Base-by-base conservation (phyloP, 1,140 invertebrate genomes). In the Drosophila aff. region DNA sequence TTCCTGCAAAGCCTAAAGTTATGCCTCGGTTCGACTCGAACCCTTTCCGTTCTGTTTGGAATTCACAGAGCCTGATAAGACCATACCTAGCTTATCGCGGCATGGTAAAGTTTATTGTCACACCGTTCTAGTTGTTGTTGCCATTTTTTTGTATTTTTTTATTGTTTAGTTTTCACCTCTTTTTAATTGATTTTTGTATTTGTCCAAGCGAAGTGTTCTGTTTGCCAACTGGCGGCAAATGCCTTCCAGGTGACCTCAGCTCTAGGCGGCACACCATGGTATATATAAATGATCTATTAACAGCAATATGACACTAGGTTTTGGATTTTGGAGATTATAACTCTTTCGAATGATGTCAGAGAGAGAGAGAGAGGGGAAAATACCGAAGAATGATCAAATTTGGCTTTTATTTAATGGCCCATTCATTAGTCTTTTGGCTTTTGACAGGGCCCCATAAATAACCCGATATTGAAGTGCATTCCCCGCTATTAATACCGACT, bases 41-140 rank as follows among this genome's bases (percentile, higher is more conserved):
- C 49, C 46, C 62, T 44, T 60, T 41, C 47, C 23, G 31, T 49
- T 44, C 11, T 41, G 44, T 33, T 76, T 63, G 43, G 57, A 58
- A 64, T 65, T 66, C 59, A 26, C 47, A 40, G 43, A 38, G 41
- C 58, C 62, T 68, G 84, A 89, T 89, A 89, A 89, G 62, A 46
- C 40, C 15, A 28, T 49, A 52, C 47, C 16, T 50, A 49, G 69
- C 46, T 81, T 89, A 89, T 89, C 84, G 74, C 65, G 49, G 36
- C 62, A 81, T 75, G 85, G 81, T 90, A 84, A 81, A 90, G 81
- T 90, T 89, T 89, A 89, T 89, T 82, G 80, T 79, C 82, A 72
- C 62, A 3, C 41, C 10, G 50, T n/a, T 49, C 62, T 16, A n/a
- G 49, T 62, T 69, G 76, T 60, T 81, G 6, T 66, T 60, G 40